Evolutionary conservation across 2,888 invertebrate species (phyloP).

Genomic region (Hipparchia sbordonii): DNA sequence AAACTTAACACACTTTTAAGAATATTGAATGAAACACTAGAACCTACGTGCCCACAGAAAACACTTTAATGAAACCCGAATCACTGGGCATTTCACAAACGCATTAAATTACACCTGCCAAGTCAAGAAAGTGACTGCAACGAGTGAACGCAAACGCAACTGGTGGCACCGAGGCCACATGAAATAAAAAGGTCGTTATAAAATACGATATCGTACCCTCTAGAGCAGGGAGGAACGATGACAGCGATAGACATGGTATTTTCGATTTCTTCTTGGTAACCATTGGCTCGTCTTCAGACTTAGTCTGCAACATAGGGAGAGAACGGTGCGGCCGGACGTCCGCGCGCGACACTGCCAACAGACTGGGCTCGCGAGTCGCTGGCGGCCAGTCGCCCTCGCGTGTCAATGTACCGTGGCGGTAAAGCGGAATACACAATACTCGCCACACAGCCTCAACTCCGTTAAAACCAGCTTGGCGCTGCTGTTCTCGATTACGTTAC

Average conservation of each 20-base stretch:
- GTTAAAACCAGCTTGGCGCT: slow-evolving; percentile 23
- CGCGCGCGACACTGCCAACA: slow-evolving; percentile 68
- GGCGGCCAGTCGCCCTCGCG: slow-evolving; percentile 42
- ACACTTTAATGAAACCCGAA: slow-evolving; percentile 52
- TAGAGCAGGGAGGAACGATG: slow-evolving; percentile 75
- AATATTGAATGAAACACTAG: too few relatives aligned
- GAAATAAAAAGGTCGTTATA: slow-evolving; percentile 60
- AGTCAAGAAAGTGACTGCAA: slow-evolving; percentile 80
- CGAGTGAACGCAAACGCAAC: slow-evolving; percentile 78
- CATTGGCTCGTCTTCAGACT: slow-evolving; percentile 72
- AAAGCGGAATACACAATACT: slow-evolving; percentile 61
- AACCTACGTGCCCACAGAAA: slow-evolving; percentile 34
- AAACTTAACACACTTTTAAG: not conserved
- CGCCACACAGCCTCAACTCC: slow-evolving; percentile 44
- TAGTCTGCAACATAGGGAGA: slow-evolving; percentile 72
- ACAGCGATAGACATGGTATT: slow-evolving; percentile 78
- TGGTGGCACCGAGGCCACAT: slow-evolving; percentile 70
- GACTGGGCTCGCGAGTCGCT: slow-evolving; percentile 51
- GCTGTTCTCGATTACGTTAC: slow-evolving; percentile 10
- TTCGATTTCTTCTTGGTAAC: slow-evolving; percentile 79
- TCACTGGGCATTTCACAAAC: slow-evolving; percentile 61
- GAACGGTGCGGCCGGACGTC: slow-evolving; percentile 63
- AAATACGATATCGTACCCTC: slow-evolving; percentile 66
- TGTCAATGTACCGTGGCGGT: slow-evolving; percentile 70
- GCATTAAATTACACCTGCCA: slow-evolving; percentile 73